Conservation (phyloP, 2,888 invertebrate species). For the Tenodera sinensis region DNA sequence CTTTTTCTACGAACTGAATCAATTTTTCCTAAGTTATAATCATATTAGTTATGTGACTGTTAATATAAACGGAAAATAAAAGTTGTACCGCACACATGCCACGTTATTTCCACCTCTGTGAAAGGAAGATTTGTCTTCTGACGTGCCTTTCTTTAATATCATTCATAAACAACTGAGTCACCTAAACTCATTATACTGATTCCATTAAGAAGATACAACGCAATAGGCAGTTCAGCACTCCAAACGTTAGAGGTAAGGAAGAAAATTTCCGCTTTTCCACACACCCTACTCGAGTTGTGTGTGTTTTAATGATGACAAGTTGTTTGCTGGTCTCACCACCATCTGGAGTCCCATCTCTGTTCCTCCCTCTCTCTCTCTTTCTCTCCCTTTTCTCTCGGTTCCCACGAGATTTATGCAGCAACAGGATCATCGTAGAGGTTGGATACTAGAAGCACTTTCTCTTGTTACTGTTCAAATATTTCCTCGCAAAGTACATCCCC, state of each 20-base stretch:
- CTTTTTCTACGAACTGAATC: too few species aligned
- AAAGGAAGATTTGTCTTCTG: too few species aligned
- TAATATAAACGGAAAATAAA: too few species aligned
- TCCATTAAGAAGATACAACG: not conserved
- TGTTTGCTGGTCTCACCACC: not conserved
- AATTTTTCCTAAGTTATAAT: too few species aligned
- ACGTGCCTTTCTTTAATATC: not conserved
- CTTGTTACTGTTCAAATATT: not conserved
- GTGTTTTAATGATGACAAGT: not conserved
- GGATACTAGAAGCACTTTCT: not conserved
- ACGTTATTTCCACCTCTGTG: too few species aligned
- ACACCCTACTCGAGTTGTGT: not conserved
- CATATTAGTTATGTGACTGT: too few species aligned
- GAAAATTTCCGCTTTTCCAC: not conserved
- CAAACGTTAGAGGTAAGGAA: not conserved
- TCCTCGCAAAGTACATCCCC: not conserved
- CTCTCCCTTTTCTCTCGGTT: not conserved
- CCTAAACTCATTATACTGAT: not conserved
- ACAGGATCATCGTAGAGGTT: not conserved
- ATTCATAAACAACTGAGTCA: not conserved
- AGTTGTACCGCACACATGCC: accelerated
- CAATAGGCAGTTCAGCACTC: not conserved
- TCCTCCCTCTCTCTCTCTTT: not conserved
- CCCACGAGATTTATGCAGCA: not conserved
- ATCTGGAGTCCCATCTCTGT: not conserved